A percentile compares a stretch with the other conserved stretches of the same genome.
These are phyloP conservation scores for Sciurus carolinensis DNA, from an alignment of 2,797 vertebrate species.

Conservation along the genomic window DNA sequence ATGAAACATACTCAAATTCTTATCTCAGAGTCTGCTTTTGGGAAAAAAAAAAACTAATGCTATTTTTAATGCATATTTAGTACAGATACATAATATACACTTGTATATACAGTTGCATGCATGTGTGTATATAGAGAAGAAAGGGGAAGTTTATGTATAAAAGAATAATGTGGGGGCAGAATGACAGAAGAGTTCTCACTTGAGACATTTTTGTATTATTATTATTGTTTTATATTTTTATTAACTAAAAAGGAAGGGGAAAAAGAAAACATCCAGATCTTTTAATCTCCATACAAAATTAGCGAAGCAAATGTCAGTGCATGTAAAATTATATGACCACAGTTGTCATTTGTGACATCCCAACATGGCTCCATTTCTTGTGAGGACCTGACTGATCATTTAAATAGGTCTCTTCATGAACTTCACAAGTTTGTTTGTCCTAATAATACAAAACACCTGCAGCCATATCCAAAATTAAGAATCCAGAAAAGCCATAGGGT, in stretches of 20 bases:
- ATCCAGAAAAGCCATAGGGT: background rate
- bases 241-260: background rate
- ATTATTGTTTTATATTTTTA: background rate
- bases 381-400: background rate
- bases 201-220: background rate
- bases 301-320: background rate
- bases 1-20: background rate
- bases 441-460: background rate
- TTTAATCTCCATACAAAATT: background rate
- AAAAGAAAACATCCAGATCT: background rate
- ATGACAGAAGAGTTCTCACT: background rate
- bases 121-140: background rate
- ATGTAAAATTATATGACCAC: background rate
- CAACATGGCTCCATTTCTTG: background rate
- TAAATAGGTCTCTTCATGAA: background rate
- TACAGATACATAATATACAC: background rate
- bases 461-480: conserved; percentile 14
- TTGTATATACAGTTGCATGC: background rate
- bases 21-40: background rate
- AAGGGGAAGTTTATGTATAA: background rate
- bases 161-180: background rate
- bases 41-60: background rate
- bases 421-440: background rate
- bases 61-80: background rate
- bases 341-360: background rate